phyloP scores from a whole-genome alignment of 2,888 invertebrate species.

The Melipona bicolor region DNA sequence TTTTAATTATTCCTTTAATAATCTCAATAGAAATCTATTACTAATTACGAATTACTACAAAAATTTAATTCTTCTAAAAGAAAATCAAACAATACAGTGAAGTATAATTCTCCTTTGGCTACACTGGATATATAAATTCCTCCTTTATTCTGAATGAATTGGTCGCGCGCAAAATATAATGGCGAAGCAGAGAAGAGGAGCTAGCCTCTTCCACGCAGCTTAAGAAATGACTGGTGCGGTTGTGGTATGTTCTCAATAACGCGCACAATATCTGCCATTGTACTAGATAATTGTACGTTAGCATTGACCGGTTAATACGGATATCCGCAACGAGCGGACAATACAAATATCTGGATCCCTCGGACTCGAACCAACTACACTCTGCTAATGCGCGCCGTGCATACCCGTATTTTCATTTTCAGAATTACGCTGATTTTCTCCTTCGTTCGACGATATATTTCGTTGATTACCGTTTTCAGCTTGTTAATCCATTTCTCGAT shows the following conservation, averaged over 20 bases:
- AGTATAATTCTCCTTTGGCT: too few species aligned
- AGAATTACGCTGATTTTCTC: neutral
- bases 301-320: slow-evolving; percentile 61
- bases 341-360: slow-evolving; percentile 45
- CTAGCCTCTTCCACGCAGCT: neutral
- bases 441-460: neutral
- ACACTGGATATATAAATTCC: slow-evolving; percentile 10
- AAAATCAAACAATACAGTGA: too few species aligned
- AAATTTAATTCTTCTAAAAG: too few species aligned
- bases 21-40: too few species aligned
- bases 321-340: slow-evolving; percentile 54
- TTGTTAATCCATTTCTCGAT: neutral
- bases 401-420: neutral
- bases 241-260: slow-evolving; percentile 37
- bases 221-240: slow-evolving; percentile 27
- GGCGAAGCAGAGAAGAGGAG: neutral
- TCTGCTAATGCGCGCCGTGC: neutral
- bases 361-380: slow-evolving; percentile 1
- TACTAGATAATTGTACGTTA: slow-evolving; percentile 56
- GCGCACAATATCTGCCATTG: slow-evolving; percentile 53
- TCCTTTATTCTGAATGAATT: slow-evolving; percentile 3
- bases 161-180: neutral
- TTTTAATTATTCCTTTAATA: too few species aligned
- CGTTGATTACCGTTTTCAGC: neutral
- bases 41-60: too few species aligned